Evolutionary conservation across 2,113 vertebrate species (phyloP), one percentile per base, ranked within the genome.

Genomic region (Oreochromis aureus): DNA sequence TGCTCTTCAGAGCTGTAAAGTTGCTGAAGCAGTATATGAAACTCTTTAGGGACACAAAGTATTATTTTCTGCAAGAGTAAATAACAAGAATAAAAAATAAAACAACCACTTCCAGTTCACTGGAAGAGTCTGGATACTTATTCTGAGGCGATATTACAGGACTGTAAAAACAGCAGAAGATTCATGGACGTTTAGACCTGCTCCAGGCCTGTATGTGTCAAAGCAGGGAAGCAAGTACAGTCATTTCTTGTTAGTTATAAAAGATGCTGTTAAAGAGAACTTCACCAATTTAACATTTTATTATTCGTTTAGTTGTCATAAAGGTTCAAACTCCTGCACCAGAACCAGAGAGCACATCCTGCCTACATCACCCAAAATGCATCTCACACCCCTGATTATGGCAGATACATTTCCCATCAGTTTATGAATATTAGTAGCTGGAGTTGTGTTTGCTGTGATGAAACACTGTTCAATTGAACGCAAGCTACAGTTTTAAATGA

Each of bases 381-480:
- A 63, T 7, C 59, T 34, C 34, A 58, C 12, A 58, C 55, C 55
- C 0, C 0, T 22, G 0, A 27, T 58, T 30, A 63, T 6, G 16
- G 59, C 30, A 5, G 30, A 11, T 6, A 36, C 61, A 3, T 66
- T 66, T 46, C n/a, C 5, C 12, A 24, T 71, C 22, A 27, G 13
- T 4, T 41, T n/a, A 15, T 41, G 63, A 71, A 71, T 44, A 46
- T 73, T 73, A 73, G 66, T 73, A 73, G 16, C 5, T 27, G 22
- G 13, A 46, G 69, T 18, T 46, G 39, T 71, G 13, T 73, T 73
- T 73, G 13, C 39, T 15, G 0, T 10, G 12, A 73, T 27, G 69
- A 73, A 73, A 46, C 11, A 32, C 1, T 78, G 0, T 32, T 78
- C 32, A 78, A 48, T 7, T 76, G 44, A 48, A 51, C 0, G 2